phyloP scores from a whole-genome alignment of 2,797 vertebrate genomes.

The Sparidentex hasta region DNA sequence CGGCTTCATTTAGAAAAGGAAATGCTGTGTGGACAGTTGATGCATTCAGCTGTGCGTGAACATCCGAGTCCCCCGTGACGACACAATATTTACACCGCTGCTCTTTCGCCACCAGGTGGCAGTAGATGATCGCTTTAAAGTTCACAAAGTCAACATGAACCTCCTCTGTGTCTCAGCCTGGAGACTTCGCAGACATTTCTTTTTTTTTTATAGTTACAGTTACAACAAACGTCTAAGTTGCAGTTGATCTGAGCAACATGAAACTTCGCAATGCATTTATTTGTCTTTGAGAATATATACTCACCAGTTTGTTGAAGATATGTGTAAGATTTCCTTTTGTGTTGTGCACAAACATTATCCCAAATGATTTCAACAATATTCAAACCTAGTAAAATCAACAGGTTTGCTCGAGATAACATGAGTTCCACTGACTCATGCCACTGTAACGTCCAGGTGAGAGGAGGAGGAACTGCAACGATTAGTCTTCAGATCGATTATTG shows the following conservation, averaged over 20 bases:
- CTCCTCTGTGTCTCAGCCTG: background rate
- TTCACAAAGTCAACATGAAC: background rate
- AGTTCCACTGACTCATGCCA: too few relatives aligned
- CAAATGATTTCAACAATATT: too few relatives aligned
- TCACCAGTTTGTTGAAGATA: background rate
- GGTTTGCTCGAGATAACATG: too few relatives aligned
- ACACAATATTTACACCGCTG: constrained; percentile 30
- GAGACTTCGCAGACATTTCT: background rate
- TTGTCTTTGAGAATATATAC: background rate
- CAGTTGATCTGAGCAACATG: background rate
- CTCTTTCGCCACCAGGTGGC: constrained; percentile 79
- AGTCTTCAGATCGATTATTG: too few relatives aligned
- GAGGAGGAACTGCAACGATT: too few relatives aligned
- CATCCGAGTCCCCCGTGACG: background rate
- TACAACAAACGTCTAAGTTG: background rate
- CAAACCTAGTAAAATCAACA: too few relatives aligned
- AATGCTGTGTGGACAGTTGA: constrained; percentile 55
- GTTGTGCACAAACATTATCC: too few relatives aligned
- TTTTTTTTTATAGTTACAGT: background rate
- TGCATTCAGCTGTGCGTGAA: constrained; percentile 27
- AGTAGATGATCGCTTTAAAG: constrained; percentile 57
- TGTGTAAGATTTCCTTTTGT: too few relatives aligned
- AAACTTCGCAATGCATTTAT: background rate
- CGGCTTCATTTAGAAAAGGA: constrained; percentile 60
- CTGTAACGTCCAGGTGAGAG: too few relatives aligned